These are phyloP conservation scores for Sebastes glaucus DNA, from an alignment of 2,797 vertebrate genomes.

Conservation along the genomic window DNA sequence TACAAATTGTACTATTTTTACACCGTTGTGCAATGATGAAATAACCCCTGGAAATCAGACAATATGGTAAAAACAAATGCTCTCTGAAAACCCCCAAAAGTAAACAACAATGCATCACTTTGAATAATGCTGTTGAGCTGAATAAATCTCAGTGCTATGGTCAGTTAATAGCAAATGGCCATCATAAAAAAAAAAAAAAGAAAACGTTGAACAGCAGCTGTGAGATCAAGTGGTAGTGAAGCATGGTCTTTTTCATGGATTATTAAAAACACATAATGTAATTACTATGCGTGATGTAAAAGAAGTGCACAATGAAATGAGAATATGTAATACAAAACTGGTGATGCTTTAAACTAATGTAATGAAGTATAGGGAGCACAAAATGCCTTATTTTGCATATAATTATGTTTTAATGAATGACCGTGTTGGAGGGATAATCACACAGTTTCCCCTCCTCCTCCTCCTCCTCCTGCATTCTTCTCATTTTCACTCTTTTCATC, in stretches of 20 bases:
- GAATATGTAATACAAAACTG: neutral
- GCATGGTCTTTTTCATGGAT: conserved; percentile 21
- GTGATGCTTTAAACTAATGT: conserved; percentile 14
- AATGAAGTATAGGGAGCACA: neutral
- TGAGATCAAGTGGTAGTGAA: conserved; percentile 25
- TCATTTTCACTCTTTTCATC: neutral
- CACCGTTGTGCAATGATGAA: neutral
- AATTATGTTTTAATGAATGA: neutral
- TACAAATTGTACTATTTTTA: neutral
- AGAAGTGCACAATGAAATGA: neutral
- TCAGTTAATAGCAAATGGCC: neutral
- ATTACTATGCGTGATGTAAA: conserved; percentile 8
- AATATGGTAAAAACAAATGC: neutral
- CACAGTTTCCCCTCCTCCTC: neutral
- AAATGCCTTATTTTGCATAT: neutral
- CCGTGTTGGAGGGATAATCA: neutral
- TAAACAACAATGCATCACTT: neutral
- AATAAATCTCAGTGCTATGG: neutral
- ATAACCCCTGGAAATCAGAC: neutral
- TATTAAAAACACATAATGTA: conserved; percentile 27
- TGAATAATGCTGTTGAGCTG: neutral
- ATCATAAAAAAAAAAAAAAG: neutral
- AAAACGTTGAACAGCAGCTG: conserved; percentile 11
- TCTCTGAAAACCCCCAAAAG: neutral
- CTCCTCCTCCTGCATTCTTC: neutral